These are phyloP conservation scores for Ambastaia sidthimunki DNA, from an alignment of 2,797 vertebrate genomes.

Conservation along the genomic window DNA sequence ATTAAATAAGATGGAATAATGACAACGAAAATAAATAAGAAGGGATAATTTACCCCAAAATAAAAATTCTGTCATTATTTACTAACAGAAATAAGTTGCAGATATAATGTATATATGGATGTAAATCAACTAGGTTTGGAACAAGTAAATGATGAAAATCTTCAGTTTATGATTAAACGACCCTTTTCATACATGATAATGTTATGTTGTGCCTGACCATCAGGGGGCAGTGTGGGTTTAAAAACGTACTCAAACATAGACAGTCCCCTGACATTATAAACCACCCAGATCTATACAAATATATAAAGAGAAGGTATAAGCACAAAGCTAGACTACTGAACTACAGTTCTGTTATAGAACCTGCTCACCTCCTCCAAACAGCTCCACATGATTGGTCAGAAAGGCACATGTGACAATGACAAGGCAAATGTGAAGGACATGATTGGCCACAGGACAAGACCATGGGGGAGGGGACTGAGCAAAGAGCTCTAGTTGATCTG, in stretches of 20 bases:
- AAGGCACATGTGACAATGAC: slow-evolving; percentile 57
- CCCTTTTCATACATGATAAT: slow-evolving; percentile 6
- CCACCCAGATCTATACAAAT: neutral
- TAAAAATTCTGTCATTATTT: neutral
- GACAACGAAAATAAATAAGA: no score
- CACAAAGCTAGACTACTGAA: neutral
- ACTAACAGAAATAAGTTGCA: neutral
- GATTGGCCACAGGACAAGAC: slow-evolving; percentile 21
- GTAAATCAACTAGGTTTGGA: no score
- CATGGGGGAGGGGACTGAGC: slow-evolving; percentile 11
- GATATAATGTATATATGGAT: no score
- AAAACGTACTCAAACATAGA: neutral
- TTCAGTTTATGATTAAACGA: neutral
- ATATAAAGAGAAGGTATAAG: no score
- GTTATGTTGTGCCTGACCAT: slow-evolving; percentile 36
- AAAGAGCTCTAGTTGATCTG: slow-evolving; percentile 67
- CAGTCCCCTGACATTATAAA: neutral
- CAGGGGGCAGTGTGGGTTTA: slow-evolving; percentile 47
- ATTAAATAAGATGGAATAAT: neutral
- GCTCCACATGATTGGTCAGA: slow-evolving; percentile 55
- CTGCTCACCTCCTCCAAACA: slow-evolving; percentile 70
- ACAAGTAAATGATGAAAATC: neutral
- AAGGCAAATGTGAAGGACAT: slow-evolving; percentile 51
- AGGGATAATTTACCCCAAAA: neutral
- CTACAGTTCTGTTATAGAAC: no score